These are phyloP conservation scores for Hirtodrosophila duncani DNA, from an alignment of 2,888 invertebrate genomes.

Conservation along the genomic window DNA sequence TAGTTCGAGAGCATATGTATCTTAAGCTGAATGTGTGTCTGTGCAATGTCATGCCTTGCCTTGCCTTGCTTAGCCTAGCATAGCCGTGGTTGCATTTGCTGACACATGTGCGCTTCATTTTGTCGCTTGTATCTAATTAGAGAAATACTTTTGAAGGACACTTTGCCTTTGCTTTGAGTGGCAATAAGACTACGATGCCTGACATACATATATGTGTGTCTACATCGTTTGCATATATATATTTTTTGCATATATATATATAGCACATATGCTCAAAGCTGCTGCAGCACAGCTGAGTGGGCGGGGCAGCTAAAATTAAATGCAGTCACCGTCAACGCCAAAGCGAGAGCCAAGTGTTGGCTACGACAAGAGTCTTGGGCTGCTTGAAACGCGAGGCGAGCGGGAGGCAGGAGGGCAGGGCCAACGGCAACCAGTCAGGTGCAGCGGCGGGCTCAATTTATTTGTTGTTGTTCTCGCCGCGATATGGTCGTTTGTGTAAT, in stretches of 20 bases:
- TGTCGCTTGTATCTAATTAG: conserved; percentile 71
- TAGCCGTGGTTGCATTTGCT: conserved; percentile 9
- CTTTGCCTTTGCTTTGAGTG: conserved; percentile 43
- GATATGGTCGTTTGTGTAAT: conserved; percentile 49
- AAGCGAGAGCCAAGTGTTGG: conserved; percentile 29
- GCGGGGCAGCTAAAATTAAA: conserved; percentile 28
- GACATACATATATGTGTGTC: too few species aligned
- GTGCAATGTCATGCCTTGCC: conserved; percentile 33
- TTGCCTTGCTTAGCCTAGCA: not conserved
- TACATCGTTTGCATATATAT: too few species aligned
- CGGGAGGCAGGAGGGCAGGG: not conserved
- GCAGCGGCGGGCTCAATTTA: conserved; percentile 42
- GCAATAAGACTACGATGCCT: conserved; percentile 43
- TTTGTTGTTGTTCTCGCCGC: conserved; percentile 10
- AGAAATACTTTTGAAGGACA: conserved; percentile 74
- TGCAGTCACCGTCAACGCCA: too few species aligned
- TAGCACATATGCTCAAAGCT: too few species aligned
- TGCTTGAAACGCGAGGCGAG: conserved; percentile 21
- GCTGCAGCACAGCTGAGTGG: conserved; percentile 10
- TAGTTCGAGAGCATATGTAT: not conserved
- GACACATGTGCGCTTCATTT: conserved; percentile 41
- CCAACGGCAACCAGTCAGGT: conserved; percentile 37
- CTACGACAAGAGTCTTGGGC: conserved; percentile 22
- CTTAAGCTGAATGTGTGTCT: not conserved
- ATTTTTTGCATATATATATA: too few species aligned